A percentile compares a stretch with the other conserved stretches of the same genome.
phyloP scores from a whole-genome alignment of 2,113 vertebrate genomes.

The Anguilla japonica region DNA sequence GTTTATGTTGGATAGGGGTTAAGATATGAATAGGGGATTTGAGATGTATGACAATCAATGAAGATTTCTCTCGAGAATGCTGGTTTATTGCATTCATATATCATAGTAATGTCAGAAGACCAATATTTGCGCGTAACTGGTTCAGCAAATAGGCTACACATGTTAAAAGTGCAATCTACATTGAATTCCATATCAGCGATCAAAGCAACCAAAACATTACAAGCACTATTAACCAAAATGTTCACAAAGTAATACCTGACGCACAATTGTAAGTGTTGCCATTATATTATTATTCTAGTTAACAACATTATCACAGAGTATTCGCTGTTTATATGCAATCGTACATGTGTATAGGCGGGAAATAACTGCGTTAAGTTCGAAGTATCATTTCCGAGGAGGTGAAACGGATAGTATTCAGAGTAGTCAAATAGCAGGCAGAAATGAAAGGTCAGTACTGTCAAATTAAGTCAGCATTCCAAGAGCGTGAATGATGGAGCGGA shows the following conservation, averaged over 20 bases:
- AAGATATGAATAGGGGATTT: background rate
- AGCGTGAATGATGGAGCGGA: background rate
- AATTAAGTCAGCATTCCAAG: conserved; percentile 28
- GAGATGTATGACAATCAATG: background rate
- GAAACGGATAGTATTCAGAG: background rate
- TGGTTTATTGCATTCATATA: background rate
- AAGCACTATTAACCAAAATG: background rate
- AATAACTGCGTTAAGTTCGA: background rate
- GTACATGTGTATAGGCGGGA: background rate
- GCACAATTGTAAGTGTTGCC: background rate
- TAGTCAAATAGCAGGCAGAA: background rate
- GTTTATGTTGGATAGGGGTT: background rate
- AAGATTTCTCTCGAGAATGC: background rate
- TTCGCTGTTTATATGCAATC: background rate
- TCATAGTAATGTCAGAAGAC: background rate
- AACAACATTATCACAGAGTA: background rate
- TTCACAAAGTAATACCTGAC: background rate
- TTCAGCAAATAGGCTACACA: too few relatives aligned
- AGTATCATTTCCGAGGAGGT: background rate
- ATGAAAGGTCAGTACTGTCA: conserved; percentile 46
- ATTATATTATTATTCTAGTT: background rate
- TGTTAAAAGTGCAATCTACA: too few relatives aligned
- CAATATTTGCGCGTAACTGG: background rate
- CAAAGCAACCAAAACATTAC: background rate
- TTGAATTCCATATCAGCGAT: too few relatives aligned